Conservation (phyloP, 2,888 invertebrate genomes). For the Folsomia manolachei region DNA sequence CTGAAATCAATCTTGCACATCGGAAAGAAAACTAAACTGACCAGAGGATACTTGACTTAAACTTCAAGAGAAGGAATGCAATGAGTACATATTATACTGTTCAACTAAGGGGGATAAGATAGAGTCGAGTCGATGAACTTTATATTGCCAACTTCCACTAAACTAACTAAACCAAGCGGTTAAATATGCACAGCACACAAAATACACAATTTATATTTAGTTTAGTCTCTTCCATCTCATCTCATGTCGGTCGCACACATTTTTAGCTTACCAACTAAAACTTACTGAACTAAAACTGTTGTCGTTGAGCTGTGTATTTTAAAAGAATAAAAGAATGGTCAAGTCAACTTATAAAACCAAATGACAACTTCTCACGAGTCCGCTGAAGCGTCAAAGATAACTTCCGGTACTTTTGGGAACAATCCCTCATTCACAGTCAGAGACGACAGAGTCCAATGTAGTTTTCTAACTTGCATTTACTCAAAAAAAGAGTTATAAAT, state of each 20-base stretch:
- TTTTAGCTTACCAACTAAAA: too few relatives aligned
- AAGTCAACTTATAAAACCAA: constrained; percentile 9
- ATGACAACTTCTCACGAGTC: constrained; percentile 32
- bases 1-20: constrained; percentile 36
- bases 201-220: constrained; percentile 22
- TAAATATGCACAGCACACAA: not conserved
- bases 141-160: constrained; percentile 15
- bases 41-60: constrained; percentile 21
- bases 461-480: too few relatives aligned
- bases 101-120: constrained; percentile 1
- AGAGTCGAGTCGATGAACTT: constrained; percentile 44
- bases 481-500: too few relatives aligned
- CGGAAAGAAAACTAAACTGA: constrained; percentile 30
- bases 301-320: not conserved
- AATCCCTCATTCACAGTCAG: not conserved
- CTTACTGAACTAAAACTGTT: not conserved
- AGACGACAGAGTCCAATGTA: not conserved
- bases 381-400: constrained; percentile 44
- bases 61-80: not conserved
- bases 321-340: not conserved
- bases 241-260: not conserved
- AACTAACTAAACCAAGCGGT: not conserved
- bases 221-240: too few relatives aligned
- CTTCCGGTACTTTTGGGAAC: constrained; percentile 41
- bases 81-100: not conserved